Conservation (phyloP, 2,797 vertebrate species). For the Microctenopoma stevenorrisi region DNA sequence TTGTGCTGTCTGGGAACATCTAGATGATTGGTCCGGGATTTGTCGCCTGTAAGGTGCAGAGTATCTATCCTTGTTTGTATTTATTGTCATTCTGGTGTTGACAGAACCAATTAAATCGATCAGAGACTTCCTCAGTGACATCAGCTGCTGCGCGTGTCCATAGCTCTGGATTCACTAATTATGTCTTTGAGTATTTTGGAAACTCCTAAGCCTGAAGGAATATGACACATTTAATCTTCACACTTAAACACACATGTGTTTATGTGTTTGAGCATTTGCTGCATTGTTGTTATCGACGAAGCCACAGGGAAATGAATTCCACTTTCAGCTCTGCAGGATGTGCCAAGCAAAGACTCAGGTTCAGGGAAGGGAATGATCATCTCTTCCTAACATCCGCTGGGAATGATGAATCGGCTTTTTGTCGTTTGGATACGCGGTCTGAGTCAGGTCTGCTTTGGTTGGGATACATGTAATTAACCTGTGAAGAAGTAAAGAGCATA, state of each 20-base stretch:
- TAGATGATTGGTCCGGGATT: no score
- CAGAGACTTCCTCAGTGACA: background rate
- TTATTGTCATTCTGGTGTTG: constrained; percentile 11
- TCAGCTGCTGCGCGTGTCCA: constrained; percentile 16
- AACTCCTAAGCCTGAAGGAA: constrained; percentile 48
- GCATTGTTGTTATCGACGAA: constrained; percentile 20
- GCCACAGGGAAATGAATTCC: constrained; percentile 34
- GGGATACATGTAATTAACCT: background rate
- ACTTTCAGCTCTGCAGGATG: constrained; percentile 33
- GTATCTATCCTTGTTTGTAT: background rate
- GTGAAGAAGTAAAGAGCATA: background rate
- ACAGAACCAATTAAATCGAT: constrained; percentile 11
- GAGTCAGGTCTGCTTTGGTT: constrained; percentile 7
- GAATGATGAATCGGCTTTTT: constrained; percentile 68
- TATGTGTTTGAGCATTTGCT: constrained; percentile 22
- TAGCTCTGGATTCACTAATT: constrained; percentile 46
- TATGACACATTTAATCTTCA: constrained; percentile 47
- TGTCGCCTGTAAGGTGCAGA: no score
- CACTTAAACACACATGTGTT: constrained; percentile 30
- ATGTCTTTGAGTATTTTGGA: constrained; percentile 48
- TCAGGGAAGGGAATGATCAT: constrained; percentile 42
- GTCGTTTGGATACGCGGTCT: constrained; percentile 48
- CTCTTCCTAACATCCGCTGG: constrained; percentile 37
- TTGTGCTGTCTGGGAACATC: no score
- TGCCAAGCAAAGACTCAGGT: constrained; percentile 39